phyloP scores from a whole-genome alignment of 2,113 vertebrate species.

The Syrmaticus mikado region DNA sequence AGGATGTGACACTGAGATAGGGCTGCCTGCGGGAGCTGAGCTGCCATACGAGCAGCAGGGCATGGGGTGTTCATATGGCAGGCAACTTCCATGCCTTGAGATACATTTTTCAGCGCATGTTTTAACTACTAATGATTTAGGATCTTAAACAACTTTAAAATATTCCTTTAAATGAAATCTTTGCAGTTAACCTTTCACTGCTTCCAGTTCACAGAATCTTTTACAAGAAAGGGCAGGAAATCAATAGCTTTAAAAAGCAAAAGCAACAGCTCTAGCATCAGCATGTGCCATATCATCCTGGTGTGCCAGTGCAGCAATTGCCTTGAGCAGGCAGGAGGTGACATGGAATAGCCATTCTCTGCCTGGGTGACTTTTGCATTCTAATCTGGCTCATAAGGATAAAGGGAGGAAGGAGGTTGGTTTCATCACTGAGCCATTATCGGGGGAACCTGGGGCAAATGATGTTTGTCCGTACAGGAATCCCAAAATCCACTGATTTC shows the following conservation, averaged over 20 bases:
- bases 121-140: conserved; percentile 39
- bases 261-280: conserved; percentile 27
- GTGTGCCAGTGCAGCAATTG: conserved; percentile 14
- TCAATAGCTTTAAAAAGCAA: conserved; percentile 64
- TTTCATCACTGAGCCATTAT: background rate
- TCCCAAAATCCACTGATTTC: background rate
- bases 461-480: background rate
- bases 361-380: background rate
- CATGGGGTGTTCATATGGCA: background rate
- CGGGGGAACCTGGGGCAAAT: background rate
- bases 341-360: background rate
- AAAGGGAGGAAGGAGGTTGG: background rate
- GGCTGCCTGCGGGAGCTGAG: fast-evolving
- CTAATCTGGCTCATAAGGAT: background rate
- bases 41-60: background rate
- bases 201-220: conserved; percentile 61
- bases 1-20: background rate
- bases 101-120: background rate
- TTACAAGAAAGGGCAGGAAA: conserved; percentile 70
- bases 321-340: background rate
- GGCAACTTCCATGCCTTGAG: background rate
- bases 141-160: conserved; percentile 46
- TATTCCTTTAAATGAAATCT: conserved; percentile 57
- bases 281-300: background rate
- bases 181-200: conserved; percentile 68